These are phyloP conservation scores for Burhinus oedicnemus DNA, from an alignment of 2,113 vertebrate species.

Conservation along the genomic window DNA sequence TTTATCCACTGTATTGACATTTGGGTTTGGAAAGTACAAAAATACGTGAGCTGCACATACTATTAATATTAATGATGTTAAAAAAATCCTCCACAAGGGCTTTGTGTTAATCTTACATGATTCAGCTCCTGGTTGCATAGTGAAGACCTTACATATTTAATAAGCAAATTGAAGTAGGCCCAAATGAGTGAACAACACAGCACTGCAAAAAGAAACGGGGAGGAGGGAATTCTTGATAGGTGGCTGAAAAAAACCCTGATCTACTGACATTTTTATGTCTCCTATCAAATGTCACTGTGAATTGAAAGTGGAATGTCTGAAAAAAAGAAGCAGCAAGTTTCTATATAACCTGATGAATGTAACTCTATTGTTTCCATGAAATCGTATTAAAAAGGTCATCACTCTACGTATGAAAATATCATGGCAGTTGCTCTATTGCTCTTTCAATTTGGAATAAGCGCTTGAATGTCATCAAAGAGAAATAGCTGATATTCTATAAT, in stretches of 20 bases:
- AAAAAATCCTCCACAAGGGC: constrained; percentile 51
- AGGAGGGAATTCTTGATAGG: neutral
- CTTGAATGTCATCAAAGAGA: constrained; percentile 45
- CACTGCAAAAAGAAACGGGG: neutral
- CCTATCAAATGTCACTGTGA: constrained; percentile 67
- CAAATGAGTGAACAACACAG: constrained; percentile 57
- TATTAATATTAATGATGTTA: constrained; percentile 76
- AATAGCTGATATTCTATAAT: constrained; percentile 39
- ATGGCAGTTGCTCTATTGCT: constrained; percentile 43
- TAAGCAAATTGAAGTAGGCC: constrained; percentile 65
- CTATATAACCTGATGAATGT: constrained; percentile 40
- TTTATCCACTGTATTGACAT: constrained; percentile 68
- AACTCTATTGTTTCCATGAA: constrained; percentile 56
- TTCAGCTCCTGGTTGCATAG: constrained; percentile 64
- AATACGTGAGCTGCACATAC: neutral
- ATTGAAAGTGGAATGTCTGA: constrained; percentile 49
- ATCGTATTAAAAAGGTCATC: constrained; percentile 69
- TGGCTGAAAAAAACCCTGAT: neutral
- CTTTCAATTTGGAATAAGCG: constrained; percentile 56
- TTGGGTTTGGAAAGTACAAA: constrained; percentile 61
- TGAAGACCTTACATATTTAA: constrained; percentile 77
- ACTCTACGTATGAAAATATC: constrained; percentile 20
- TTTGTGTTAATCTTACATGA: constrained; percentile 71
- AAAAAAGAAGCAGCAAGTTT: constrained; percentile 45
- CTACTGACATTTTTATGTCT: constrained; percentile 61